Percentiles rank a stretch among this genome's conserved stretches.
Conservation (phyloP, 2,888 invertebrate genomes). For the Catocala fraxini region DNA sequence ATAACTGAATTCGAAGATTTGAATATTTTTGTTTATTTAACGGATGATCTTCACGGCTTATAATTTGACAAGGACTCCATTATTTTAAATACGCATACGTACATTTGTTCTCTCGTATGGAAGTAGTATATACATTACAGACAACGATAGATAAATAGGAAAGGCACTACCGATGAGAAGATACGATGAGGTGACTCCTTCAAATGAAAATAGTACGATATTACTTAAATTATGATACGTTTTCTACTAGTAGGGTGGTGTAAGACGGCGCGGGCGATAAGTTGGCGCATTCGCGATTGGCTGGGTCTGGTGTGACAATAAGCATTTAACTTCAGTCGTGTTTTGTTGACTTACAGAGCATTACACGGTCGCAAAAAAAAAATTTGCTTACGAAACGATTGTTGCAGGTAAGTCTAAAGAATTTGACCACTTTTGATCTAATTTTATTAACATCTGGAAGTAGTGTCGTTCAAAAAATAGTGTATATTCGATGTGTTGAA, state of each 20-base stretch:
- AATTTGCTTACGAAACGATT: too few species aligned
- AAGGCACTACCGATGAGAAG: conserved; percentile 72
- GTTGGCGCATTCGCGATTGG: background rate
- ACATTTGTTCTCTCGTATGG: conserved; percentile 20
- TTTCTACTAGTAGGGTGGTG: background rate
- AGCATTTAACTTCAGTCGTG: too few species aligned
- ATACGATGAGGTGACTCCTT: conserved; percentile 39
- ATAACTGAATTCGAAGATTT: conserved; percentile 15
- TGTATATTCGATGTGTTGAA: too few species aligned
- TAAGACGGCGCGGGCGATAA: conserved; percentile 6
- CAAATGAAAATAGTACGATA: background rate
- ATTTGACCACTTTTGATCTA: too few species aligned
- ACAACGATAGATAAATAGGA: conserved; percentile 42
- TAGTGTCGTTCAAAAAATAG: too few species aligned
- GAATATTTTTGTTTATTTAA: conserved; percentile 12
- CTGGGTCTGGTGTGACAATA: too few species aligned
- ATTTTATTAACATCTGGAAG: too few species aligned
- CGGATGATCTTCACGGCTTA: conserved; percentile 10
- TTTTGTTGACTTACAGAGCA: too few species aligned
- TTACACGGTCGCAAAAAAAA: too few species aligned
- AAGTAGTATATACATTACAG: conserved; percentile 24
- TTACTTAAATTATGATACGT: background rate
- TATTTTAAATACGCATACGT: conserved; percentile 16
- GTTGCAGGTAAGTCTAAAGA: too few species aligned
- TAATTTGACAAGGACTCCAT: conserved; percentile 32